Base-by-base conservation (phyloP, 2,888 invertebrate genomes). In the Deilephila elpenor region DNA sequence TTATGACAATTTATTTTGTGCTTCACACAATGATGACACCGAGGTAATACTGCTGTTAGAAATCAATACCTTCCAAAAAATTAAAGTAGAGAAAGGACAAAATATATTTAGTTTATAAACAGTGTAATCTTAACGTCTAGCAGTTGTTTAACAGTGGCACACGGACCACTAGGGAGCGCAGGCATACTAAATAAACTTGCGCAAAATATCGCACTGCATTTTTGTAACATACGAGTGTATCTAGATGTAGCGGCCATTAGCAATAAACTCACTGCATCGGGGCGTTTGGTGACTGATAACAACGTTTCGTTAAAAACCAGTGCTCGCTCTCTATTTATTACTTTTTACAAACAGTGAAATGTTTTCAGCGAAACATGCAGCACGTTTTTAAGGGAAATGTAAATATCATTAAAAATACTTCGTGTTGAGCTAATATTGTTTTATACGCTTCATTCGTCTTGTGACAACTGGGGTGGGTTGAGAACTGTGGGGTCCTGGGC, bases 221-320 rank as follows among this genome's bases (percentile, higher is more conserved):
- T 60, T 29, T 60, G 29, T 60, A 60, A 60, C 25, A 3, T 60
- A 60, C 60, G 60, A 60, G 14, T 60, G 25, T 60, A 60, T 60
- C 29, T 60, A 25, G 29, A 60, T 60, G 29, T 29, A 25, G 60
- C 17, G 60, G 29, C 4, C 60, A 60, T 60, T 25, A 60, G 60
- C 60, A 60, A 29, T 60, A 60, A 29, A 60, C 60, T 60, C 60
- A 29, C 60, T 60, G 60, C 29, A 60, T 29, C 60, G 60, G 29
- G 29, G 17, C 59, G 34, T 59, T 37, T 20, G 17, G 59, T 59
- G 25, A 29, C 60, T 73, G 60, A 60, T 60, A 60, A 60, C 60
- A 60, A 60, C 60, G 60, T 29, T 60, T 11, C 29, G 17, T 60
- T 29, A 60, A 29, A 60, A 60, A 29, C 14, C 29, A 60, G 17